These are phyloP conservation scores for Lepidochrysops patricia DNA, from an alignment of 2,888 invertebrate species.

Conservation along the genomic window DNA sequence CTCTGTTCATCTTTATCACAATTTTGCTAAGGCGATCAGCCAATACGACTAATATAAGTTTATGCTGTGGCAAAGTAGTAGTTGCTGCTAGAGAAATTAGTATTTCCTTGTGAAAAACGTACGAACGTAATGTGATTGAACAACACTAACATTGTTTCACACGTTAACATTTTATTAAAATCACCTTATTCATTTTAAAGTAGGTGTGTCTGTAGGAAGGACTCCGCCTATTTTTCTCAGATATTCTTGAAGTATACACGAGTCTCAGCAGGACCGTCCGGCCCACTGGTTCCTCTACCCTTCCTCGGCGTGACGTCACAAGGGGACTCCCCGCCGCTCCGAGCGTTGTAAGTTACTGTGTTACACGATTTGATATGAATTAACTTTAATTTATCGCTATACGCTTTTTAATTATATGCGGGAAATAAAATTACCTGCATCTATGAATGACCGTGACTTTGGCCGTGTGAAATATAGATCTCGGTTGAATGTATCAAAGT, in stretches of 20 bases:
- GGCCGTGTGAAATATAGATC: not conserved
- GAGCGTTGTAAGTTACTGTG: constrained; percentile 37
- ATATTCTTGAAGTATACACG: constrained; percentile 13
- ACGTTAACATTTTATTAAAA: constrained; percentile 15
- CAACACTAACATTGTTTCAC: constrained; percentile 1
- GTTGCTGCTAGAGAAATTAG: not conserved
- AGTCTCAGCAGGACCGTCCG: constrained; percentile 42
- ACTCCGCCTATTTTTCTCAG: constrained; percentile 23
- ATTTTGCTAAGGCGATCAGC: not conserved
- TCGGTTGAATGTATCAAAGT: not conserved
- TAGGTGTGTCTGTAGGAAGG: constrained; percentile 19
- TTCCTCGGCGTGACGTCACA: constrained; percentile 11
- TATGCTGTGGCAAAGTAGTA: no score
- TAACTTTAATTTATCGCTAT: constrained; percentile 53
- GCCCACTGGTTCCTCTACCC: constrained; percentile 27
- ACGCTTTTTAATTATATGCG: constrained; percentile 24
- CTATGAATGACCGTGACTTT: not conserved
- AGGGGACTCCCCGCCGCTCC: constrained; percentile 41
- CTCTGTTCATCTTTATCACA: not conserved
- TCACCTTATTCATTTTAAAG: constrained; percentile 15
- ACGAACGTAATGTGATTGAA: not conserved
- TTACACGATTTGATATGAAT: constrained; percentile 45
- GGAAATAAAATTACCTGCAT: not conserved
- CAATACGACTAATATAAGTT: not conserved
- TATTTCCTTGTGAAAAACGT: not conserved